phyloP scores from a whole-genome alignment of 1,140 invertebrate species.

The Chironomus tepperi region DNA sequence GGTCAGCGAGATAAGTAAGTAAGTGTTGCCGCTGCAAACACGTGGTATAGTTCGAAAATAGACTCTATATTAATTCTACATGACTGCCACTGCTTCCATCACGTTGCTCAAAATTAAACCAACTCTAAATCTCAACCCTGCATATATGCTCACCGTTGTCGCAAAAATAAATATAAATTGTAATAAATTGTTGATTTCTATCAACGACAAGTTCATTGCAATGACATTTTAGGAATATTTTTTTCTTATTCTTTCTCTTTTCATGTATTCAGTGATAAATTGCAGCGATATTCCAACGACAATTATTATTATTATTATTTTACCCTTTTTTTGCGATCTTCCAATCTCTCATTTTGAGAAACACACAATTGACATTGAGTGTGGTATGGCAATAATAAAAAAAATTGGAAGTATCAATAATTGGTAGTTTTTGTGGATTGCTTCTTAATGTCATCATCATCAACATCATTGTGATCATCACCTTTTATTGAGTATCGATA shows the following conservation, averaged over 20 bases:
- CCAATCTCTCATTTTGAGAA: background rate
- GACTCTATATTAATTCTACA: too few species aligned
- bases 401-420: background rate
- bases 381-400: background rate
- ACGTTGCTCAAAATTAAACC: too few species aligned
- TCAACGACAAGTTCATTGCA: conserved; percentile 2
- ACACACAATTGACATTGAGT: background rate
- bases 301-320: background rate
- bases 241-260: background rate
- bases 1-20: too few species aligned
- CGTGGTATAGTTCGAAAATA: too few species aligned
- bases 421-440: background rate
- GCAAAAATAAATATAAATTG: background rate
- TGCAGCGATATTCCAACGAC: background rate
- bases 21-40: too few species aligned
- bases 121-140: too few species aligned
- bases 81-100: too few species aligned
- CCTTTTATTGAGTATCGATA: background rate
- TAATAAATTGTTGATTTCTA: background rate
- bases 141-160: too few species aligned
- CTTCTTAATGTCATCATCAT: too few species aligned
- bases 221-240: background rate
- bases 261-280: background rate
- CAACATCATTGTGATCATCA: background rate
- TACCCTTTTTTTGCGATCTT: background rate